Base-by-base conservation (phyloP, 2,888 invertebrate species). In the Pocota personata region DNA sequence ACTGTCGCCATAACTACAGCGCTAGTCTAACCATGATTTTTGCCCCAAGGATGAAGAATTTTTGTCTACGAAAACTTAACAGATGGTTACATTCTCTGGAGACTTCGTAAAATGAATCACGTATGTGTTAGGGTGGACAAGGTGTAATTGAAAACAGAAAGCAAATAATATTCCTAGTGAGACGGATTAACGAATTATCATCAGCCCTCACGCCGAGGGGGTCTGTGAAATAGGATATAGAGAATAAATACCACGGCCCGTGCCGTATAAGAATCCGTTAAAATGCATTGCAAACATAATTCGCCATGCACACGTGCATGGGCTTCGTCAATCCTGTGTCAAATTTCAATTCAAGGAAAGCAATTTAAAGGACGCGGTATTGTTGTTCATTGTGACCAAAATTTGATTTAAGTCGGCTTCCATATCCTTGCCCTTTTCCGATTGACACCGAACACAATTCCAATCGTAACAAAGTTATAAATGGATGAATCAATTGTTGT, bases 141-240 rank as follows among this genome's bases (percentile, higher is more conserved):
- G 84, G 69, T 86, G 80, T 86, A 86, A 80, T 86, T 86, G 84
- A 86, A 86, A 86, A 86, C 80, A 86, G 75, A 86, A 86, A 86
- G 84, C 80, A 86, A 86, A 86, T 75, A 86, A 72, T 80, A 86
- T 86, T 80, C 71, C 76, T 66, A 76, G 71, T 46, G 80, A 75
- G 76, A 86, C 80, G 76, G 84, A 86, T 86, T 86, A 86, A 86
- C 84, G 84, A 86, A 86, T 86, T 86, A 86, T 72, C 80, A 80
- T 76, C 82, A 78, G 67, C 67, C 72, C 76, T 37, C 30, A 32
- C 16, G 71, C 43, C 27, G 30, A 21, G 43, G 37, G 32, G 21
- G 14, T 2, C 40, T 1, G 14, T 43, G 83, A 62, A 73, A 79
- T 72, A 75, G 27, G 79, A 83, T 83, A 83, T 48, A 72, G 67